Evolutionary conservation across 2,113 vertebrate genomes (phyloP), one percentile per base, ranked within the genome.

Genomic region (Pseudorectes ferrugineus): DNA sequence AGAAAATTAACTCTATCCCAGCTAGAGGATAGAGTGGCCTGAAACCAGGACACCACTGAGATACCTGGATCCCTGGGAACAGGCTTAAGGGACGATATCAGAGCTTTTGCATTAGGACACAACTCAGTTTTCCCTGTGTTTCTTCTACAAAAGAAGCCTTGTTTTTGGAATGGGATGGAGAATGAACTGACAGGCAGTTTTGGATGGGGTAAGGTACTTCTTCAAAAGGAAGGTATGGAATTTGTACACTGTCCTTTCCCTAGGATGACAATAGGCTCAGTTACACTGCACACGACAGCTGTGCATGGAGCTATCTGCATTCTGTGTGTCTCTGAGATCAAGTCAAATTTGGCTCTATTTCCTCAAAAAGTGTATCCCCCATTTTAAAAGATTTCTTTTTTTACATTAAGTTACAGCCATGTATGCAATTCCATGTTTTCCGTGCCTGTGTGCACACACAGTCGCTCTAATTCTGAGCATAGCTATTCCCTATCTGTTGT

Each of bases 401-500:
- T 24, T 5, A 28, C 7, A 18, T 70, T 70, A 38, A 61, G 14
- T 25, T 75, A 25, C 71, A 88, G 51, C 38, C 58, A 33, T 3
- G 0, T 10, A 2, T 33, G 42, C 71, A 67, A 17, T 59, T 58
- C 24, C 20, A 4, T 66, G 8, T 51, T 85, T 68, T 26, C 75
- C 8, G 2, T 66, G 57, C 14, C 1, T 42, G 42, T 92, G 90
- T 14, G 1, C 35, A 85, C 92, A 86, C 54, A 13, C 55, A 48
- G 35, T 22, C 2, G 3, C 63, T 80, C 88, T 35, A 26, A 77
- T 90, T 94, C 82, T 13, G 31, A 84, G 46, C 29, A 10, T 10
- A 68, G 72, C 73, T 88, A 74, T 94, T 93, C 90, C 63, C 75
- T 93, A 55, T 92, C 88, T 86, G 55, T 18, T 77, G 94, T 91